phyloP scores from a whole-genome alignment of 2,888 invertebrate species.

The Tridacna gigas region DNA sequence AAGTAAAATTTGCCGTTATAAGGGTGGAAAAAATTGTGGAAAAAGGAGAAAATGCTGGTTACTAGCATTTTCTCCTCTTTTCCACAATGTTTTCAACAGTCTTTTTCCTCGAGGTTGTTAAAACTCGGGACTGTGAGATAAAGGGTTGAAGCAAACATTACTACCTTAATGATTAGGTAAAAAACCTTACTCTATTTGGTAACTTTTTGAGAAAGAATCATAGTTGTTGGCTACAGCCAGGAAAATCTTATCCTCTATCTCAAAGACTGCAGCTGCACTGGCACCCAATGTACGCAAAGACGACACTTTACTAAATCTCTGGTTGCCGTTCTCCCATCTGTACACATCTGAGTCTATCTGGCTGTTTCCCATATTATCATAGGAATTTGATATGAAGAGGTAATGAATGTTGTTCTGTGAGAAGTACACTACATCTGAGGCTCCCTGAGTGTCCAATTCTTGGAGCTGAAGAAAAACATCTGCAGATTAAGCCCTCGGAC shows the following conservation, averaged over 20 bases:
- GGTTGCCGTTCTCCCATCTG: constrained; percentile 75
- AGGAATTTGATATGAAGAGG: constrained; percentile 77
- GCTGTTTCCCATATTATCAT: constrained; percentile 75
- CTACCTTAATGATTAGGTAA: neutral
- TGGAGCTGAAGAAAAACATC: constrained; percentile 78
- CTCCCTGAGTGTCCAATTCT: constrained; percentile 77
- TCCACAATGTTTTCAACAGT: neutral
- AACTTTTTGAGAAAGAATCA: constrained; percentile 68
- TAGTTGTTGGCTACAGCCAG: constrained; percentile 80
- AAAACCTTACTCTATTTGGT: constrained; percentile 72
- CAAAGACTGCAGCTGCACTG: constrained; percentile 69
- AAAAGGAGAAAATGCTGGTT: neutral
- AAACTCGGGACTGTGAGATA: neutral
- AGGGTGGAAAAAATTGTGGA: neutral
- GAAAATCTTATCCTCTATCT: constrained; percentile 71
- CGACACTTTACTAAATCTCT: constrained; percentile 75
- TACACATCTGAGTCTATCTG: constrained; percentile 74
- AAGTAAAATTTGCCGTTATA: neutral
- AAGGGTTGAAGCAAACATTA: neutral
- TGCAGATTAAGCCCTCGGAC: no score
- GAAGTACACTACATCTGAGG: constrained; percentile 77
- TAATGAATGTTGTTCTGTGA: constrained; percentile 67
- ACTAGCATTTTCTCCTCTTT: neutral
- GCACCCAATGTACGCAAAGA: constrained; percentile 77
- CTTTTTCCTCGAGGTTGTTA: neutral